Conservation (phyloP, 1,140 invertebrate genomes). For the Zophobas morio region DNA sequence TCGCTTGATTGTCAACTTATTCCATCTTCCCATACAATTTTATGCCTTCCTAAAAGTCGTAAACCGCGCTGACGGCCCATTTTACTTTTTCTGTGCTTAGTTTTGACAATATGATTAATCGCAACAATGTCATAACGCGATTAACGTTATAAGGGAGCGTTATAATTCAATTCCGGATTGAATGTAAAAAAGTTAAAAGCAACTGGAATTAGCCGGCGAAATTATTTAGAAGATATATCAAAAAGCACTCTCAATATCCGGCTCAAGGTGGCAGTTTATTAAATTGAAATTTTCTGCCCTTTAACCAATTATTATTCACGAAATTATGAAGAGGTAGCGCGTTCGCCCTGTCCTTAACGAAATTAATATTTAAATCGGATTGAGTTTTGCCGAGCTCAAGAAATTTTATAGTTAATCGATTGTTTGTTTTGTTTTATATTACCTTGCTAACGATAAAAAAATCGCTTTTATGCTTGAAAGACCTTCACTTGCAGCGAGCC, state of each 20-base stretch:
- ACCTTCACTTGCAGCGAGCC: constrained; percentile 32
- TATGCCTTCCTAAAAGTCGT: constrained; percentile 4
- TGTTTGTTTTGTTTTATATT: constrained; percentile 42
- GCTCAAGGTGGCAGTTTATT: constrained; percentile 13
- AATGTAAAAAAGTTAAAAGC: constrained; percentile 10
- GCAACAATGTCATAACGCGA: neutral
- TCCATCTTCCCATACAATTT: neutral
- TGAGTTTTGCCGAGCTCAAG: neutral
- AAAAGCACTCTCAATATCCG: constrained; percentile 18
- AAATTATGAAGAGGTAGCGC: neutral
- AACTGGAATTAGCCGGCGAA: constrained; percentile 2
- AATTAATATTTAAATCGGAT: constrained; percentile 15
- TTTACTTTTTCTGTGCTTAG: constrained; percentile 1
- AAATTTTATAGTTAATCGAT: constrained; percentile 33
- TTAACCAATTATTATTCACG: constrained; percentile 8
- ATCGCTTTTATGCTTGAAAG: constrained; percentile 34
- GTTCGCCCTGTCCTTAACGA: neutral
- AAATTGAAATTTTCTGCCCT: constrained; percentile 13
- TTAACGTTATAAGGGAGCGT: neutral
- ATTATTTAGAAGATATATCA: constrained; percentile 18
- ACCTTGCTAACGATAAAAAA: constrained; percentile 37
- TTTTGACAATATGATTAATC: constrained; percentile 25
- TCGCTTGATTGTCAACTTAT: constrained; percentile 3
- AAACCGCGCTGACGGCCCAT: neutral
- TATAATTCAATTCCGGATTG: constrained; percentile 21